Evolutionary conservation across 2,888 invertebrate species (phyloP), one percentile per base, ranked within the genome.

Genomic region (Stomorhina lunata): DNA sequence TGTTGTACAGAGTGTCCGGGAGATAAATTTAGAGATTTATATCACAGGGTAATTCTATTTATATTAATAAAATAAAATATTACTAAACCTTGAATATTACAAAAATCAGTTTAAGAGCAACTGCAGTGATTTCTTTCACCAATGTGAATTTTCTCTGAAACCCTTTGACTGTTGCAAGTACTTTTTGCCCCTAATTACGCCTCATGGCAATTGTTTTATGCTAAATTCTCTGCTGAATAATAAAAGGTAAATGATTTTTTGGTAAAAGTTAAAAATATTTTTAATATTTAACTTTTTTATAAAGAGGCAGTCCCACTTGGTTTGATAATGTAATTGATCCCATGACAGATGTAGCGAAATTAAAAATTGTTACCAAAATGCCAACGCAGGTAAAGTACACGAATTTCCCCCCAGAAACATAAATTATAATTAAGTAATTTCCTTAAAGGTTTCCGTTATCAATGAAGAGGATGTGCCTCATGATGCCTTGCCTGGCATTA

Each of bases 161-260:
- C 79, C 87, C 0, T 93, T 95, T 78, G 90, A 94, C 50, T 95
- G 95, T 86, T 95, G 95, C 86, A 89, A 92, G 55, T 93, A 93
- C 86, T 95, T 95, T 84, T 88, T 92, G 53, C 92, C 92, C 0
- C 89, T 94, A 37, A 90, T 92, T 37, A 94, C 94, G 0, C 93
- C 94, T 45, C 88, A 93, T 22, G 95, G 95, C 1, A 89, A 88
- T 7, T 95, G 95, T 85, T 93, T 92, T 81, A 91, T 93, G 22
- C 89, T 94, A 2, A 94, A 94, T 86, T 94, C 94, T 7, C 88
- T 93, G 73, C 94, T 94, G 85, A 92, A 92, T n/a, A 91, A 89
- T 86, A 92, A 92, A 87, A 92, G 89, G 90, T 89, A 84, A 12
- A 3, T 22, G 25, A 45, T 84, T 84, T 81, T 45, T 0, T 12